Evolutionary conservation across 2,888 invertebrate species (phyloP).

Genomic region (Orthosia incerta): DNA sequence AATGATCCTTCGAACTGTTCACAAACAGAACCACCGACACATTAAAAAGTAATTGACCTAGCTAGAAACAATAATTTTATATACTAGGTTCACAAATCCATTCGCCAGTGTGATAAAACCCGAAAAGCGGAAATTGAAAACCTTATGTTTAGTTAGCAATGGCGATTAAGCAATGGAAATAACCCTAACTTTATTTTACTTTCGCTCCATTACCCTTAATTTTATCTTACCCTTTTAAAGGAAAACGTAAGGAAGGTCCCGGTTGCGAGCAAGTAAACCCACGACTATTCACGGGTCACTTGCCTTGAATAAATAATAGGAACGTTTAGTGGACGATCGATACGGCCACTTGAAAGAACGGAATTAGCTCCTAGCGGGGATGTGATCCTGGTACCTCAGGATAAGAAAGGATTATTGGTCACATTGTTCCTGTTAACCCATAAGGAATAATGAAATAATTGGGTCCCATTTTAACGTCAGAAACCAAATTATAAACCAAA

Average conservation of each 20-base stretch:
- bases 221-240: slow-evolving; percentile 25
- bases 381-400: slow-evolving; percentile 46
- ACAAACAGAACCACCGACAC: background rate
- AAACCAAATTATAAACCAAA: slow-evolving; percentile 20
- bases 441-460: background rate
- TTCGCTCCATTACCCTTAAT: slow-evolving; percentile 35
- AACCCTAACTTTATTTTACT: slow-evolving; percentile 16
- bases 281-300: slow-evolving; percentile 44
- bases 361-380: slow-evolving; percentile 36
- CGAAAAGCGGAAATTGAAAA: background rate
- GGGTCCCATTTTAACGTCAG: background rate
- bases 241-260: slow-evolving; percentile 13
- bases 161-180: slow-evolving; percentile 30
- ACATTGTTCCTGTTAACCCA: background rate
- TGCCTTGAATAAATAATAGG: slow-evolving; percentile 58
- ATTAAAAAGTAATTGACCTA: background rate
- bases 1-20: background rate
- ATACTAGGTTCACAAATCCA: background rate
- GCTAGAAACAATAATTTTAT: background rate
- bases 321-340: slow-evolving; percentile 53
- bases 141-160: background rate
- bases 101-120: background rate
- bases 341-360: slow-evolving; percentile 39
- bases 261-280: slow-evolving; percentile 16
- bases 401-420: background rate